Conservation (phyloP, 2,797 vertebrate species). For the Discoglossus pictus region DNA sequence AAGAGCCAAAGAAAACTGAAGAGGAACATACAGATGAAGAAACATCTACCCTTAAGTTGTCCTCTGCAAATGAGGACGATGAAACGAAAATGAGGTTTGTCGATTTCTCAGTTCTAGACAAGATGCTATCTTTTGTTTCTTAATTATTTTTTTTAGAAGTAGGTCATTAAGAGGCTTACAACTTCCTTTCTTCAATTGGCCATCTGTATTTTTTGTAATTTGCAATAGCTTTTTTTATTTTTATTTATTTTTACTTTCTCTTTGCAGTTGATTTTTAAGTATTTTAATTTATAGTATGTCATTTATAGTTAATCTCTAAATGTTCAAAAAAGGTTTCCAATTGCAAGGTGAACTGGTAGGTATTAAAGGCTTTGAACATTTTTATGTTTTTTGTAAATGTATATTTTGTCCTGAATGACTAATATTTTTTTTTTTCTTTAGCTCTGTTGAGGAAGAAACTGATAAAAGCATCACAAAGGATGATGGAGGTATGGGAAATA, state of each 20-base stretch:
- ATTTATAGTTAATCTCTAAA: neutral
- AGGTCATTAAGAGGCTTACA: conserved; percentile 77
- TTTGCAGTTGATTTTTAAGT: conserved; percentile 1
- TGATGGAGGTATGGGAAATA: conserved; percentile 81
- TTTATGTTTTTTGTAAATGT: conserved; percentile 34
- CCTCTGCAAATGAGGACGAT: conserved; percentile 97
- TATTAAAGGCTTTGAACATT: conserved; percentile 59
- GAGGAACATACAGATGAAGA: conserved; percentile 83
- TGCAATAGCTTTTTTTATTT: conserved; percentile 61
- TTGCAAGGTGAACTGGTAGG: conserved; percentile 62
- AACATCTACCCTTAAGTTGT: conserved; percentile 91
- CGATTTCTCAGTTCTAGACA: conserved; percentile 97
- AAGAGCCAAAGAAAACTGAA: conserved; percentile 85
- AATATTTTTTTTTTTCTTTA: conserved; percentile 77
- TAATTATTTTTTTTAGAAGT: conserved; percentile 51
- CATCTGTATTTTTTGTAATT: conserved; percentile 69
- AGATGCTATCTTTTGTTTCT: conserved; percentile 93
- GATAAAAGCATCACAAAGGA: conserved; percentile 81
- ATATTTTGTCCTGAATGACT: conserved; percentile 35
- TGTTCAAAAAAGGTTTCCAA: neutral
- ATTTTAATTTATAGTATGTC: neutral
- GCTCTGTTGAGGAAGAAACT: conserved; percentile 81
- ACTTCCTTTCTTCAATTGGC: conserved; percentile 77
- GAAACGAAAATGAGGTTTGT: conserved; percentile 99
- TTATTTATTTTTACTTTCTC: conserved; percentile 58